Conservation (phyloP, 2,113 vertebrate species). For the Setophaga petechia region DNA sequence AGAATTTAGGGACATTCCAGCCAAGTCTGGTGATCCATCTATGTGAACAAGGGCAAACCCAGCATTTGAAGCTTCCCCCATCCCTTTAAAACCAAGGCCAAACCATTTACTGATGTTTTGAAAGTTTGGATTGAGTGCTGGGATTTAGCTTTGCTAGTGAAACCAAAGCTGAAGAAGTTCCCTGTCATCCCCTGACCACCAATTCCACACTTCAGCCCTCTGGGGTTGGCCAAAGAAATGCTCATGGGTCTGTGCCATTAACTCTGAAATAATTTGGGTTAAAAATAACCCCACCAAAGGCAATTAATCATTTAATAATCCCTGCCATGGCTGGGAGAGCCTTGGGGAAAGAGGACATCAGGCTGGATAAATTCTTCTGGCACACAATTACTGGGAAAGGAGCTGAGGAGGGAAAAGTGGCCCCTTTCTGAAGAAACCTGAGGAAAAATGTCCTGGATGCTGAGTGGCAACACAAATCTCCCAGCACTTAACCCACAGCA, state of each 20-base stretch:
- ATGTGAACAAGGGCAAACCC: neutral
- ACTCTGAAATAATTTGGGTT: conserved; percentile 26
- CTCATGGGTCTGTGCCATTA: neutral
- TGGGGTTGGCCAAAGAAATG: conserved; percentile 20
- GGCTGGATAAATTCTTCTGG: conserved; percentile 44
- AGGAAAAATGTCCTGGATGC: neutral
- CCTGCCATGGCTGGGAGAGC: conserved; percentile 27
- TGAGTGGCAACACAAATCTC: neutral
- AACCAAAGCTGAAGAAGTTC: conserved; percentile 20
- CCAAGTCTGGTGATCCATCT: neutral
- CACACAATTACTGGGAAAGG: neutral
- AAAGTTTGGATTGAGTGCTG: conserved; percentile 3
- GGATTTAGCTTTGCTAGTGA: conserved; percentile 6
- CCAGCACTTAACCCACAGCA: neutral
- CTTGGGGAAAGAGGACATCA: conserved; percentile 47
- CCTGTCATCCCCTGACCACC: conserved; percentile 19
- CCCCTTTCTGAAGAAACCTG: conserved; percentile 41
- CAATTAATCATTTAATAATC: conserved; percentile 41
- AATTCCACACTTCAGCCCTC: conserved; percentile 13
- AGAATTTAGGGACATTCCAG: neutral
- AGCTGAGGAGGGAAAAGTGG: conserved; percentile 7
- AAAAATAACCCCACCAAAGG: conserved; percentile 54
- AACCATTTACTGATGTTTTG: conserved; percentile 27
- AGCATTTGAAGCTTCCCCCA: neutral
- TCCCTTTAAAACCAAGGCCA: neutral